Evolutionary conservation across 1,140 invertebrate species (phyloP).

Genomic region (Ceratina australensis): DNA sequence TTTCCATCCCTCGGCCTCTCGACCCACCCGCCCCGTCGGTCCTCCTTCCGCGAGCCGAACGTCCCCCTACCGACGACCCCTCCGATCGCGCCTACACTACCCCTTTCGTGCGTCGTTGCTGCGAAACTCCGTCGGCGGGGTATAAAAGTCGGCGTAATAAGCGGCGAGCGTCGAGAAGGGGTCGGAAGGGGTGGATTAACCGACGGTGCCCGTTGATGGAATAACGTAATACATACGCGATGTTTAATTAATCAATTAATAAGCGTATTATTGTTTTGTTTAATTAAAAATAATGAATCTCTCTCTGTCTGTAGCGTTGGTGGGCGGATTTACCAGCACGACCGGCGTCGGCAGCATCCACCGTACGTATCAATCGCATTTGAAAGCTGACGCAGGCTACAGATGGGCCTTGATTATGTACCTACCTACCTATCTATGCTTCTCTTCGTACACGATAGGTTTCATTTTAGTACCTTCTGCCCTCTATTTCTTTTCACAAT

Average conservation of each 20-base stretch:
- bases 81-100: neutral
- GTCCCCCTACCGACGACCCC: neutral
- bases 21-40: neutral
- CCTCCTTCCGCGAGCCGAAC: neutral
- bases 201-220: constrained; percentile 52
- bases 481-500: neutral
- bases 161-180: constrained; percentile 42
- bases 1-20: neutral
- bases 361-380: constrained; percentile 41
- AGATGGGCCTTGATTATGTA: constrained; percentile 18
- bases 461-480: constrained; percentile 4
- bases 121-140: constrained; percentile 27
- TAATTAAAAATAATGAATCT: constrained; percentile 71
- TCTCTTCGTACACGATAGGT: constrained; percentile 60
- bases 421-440: constrained; percentile 53
- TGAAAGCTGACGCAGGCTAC: constrained; percentile 43
- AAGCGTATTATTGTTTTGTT: constrained; percentile 71
- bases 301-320: constrained; percentile 36
- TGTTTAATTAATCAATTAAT: constrained; percentile 72
- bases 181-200: constrained; percentile 54
- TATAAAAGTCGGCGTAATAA: constrained; percentile 55
- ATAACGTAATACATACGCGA: constrained; percentile 56
- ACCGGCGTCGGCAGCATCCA: constrained; percentile 24
- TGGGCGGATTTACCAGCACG: constrained; percentile 32
- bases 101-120: constrained; percentile 25